Percentiles rank a stretch among this genome's conserved stretches.
Evolutionary conservation across 2,113 vertebrate species (phyloP).

Genomic region (Notiomystis cincta): DNA sequence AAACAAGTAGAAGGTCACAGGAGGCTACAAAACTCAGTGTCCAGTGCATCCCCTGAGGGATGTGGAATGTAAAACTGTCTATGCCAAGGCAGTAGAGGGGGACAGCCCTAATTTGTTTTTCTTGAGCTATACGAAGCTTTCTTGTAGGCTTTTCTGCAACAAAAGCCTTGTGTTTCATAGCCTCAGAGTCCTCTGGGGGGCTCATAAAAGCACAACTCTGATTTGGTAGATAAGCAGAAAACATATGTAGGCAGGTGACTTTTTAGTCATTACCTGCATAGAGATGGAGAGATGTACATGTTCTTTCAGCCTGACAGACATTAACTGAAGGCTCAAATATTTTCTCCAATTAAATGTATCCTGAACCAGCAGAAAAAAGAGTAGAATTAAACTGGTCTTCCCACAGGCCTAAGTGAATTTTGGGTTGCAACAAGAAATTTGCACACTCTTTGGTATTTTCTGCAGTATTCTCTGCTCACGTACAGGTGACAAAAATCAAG

Average conservation of each 20-base stretch:
- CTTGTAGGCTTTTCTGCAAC: not conserved
- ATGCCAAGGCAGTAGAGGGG: not conserved
- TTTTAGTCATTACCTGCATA: not conserved
- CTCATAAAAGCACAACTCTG: constrained; percentile 6
- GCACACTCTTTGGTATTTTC: not conserved
- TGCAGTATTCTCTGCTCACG: not conserved
- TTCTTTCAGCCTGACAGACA: not conserved
- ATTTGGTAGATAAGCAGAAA: not conserved
- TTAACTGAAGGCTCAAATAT: not conserved
- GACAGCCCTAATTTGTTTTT: not conserved
- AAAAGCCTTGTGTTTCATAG: constrained; percentile 6
- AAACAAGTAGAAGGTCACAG: not conserved
- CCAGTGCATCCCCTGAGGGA: not conserved
- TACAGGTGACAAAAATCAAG: not conserved
- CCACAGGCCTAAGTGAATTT: not conserved
- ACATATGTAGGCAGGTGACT: not conserved
- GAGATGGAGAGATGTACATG: not conserved
- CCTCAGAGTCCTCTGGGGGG: not conserved
- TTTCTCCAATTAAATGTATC: not conserved
- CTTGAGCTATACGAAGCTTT: not conserved
- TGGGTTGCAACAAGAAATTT: not conserved
- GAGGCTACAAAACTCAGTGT: not conserved
- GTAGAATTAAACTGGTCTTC: not conserved
- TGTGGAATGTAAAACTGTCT: not conserved
- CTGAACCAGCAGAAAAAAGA: not conserved